phyloP scores from a whole-genome alignment of 2,888 invertebrate species.

The Schizaphis graminum region DNA sequence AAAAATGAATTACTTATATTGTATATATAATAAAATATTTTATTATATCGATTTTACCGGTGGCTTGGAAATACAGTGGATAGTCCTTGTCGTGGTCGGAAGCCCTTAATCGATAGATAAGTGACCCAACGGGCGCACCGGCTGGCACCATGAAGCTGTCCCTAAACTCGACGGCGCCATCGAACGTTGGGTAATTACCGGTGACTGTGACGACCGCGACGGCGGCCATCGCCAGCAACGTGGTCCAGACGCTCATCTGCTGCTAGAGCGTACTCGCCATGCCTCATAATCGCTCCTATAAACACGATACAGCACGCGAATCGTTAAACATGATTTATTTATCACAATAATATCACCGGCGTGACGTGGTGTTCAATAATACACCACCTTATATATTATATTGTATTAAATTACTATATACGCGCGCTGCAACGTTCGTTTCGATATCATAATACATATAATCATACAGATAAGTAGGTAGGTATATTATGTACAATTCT shows the following conservation, averaged over 20 bases:
- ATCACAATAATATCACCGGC: not conserved
- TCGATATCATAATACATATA: not conserved
- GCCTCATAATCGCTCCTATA: constrained; percentile 63
- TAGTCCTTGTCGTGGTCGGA: constrained; percentile 90
- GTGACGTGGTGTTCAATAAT: not conserved
- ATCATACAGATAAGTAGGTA: not conserved
- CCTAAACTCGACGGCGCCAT: constrained; percentile 86
- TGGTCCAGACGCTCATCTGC: constrained; percentile 50
- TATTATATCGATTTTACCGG: constrained; percentile 66
- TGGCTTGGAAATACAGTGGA: constrained; percentile 85
- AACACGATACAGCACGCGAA: not conserved
- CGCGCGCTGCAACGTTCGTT: not conserved
- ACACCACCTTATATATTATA: not conserved
- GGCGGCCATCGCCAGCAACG: constrained; percentile 51
- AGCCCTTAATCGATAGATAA: constrained; percentile 89
- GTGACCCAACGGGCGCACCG: constrained; percentile 85
- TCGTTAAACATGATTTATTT: not conserved
- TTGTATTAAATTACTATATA: not conserved
- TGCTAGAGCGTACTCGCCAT: constrained; percentile 36
- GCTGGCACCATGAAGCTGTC: constrained; percentile 83
- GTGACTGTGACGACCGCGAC: constrained; percentile 68
- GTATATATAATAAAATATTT: not conserved
- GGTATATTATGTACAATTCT: too few species aligned
- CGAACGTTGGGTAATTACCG: constrained; percentile 84
- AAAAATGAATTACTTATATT: not conserved